Percentiles rank a stretch among this genome's conserved stretches.
These are phyloP conservation scores for Nasonovia ribisnigri DNA, from an alignment of 2,888 invertebrate species.

Conservation along the genomic window DNA sequence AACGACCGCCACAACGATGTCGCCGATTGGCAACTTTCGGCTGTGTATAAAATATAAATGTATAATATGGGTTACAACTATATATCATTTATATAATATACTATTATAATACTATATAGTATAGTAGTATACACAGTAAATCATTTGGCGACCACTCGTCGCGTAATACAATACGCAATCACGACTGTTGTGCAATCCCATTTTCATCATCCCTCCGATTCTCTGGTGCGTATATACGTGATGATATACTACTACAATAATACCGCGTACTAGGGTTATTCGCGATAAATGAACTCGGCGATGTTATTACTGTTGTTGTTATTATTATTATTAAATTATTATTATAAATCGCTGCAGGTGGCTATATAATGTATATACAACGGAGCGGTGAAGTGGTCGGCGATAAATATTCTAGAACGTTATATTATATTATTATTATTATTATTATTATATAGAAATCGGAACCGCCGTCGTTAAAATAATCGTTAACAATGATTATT, in stretches of 20 bases:
- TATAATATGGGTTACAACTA: not conserved
- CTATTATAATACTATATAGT: not conserved
- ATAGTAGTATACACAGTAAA: not conserved
- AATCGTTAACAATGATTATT: constrained; percentile 25
- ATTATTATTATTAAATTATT: constrained; percentile 11
- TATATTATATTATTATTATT: not conserved
- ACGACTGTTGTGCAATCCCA: not conserved
- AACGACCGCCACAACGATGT: not conserved
- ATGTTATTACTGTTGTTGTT: not conserved
- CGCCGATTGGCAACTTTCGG: not conserved
- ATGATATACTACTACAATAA: not conserved
- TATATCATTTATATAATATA: not conserved
- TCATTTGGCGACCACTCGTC: constrained; percentile 5
- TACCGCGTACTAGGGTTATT: not conserved
- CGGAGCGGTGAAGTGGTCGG: not conserved
- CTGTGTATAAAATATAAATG: not conserved
- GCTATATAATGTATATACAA: not conserved
- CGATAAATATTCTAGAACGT: constrained; percentile 24
- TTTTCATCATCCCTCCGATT: not conserved
- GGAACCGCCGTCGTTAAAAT: constrained; percentile 35
- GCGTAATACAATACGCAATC: constrained; percentile 9
- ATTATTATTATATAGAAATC: constrained; percentile 31
- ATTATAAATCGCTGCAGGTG: constrained; percentile 18
- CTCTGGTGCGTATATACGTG: not conserved
- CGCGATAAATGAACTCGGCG: not conserved